These are phyloP conservation scores for Microcebus lehilahytsara DNA, from an alignment of 2,113 vertebrate species.

Conservation along the genomic window DNA sequence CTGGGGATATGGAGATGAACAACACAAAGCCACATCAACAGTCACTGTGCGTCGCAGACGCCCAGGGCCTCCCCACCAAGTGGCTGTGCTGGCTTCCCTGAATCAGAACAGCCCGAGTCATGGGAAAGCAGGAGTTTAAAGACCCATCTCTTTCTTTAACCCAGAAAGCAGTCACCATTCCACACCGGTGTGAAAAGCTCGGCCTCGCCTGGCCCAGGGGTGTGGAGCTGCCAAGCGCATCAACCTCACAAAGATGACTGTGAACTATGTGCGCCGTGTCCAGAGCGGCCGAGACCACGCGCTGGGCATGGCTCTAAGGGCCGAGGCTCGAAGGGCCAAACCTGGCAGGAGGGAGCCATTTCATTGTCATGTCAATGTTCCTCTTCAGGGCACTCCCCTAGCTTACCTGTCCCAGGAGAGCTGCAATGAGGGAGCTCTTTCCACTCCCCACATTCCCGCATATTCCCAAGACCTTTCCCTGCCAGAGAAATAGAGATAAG, in stretches of 20 bases:
- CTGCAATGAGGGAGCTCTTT: conserved; percentile 89
- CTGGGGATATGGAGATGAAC: neutral
- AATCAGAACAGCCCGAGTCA: neutral
- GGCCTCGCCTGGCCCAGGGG: neutral
- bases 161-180: neutral
- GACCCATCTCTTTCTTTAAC: neutral
- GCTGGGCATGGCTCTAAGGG: neutral
- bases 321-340: neutral
- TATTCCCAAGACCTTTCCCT: conserved; percentile 89
- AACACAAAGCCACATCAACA: neutral
- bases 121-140: neutral
- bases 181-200: neutral
- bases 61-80: neutral
- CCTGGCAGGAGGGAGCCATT: rapidly evolving
- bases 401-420: conserved; percentile 90
- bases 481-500: conserved; percentile 12
- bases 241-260: neutral
- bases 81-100: neutral
- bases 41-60: too few relatives aligned
- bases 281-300: rapidly evolving
- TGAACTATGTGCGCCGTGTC: rapidly evolving
- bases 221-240: neutral
- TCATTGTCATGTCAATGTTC: rapidly evolving
- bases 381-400: too few relatives aligned
- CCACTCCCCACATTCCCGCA: conserved; percentile 92